phyloP scores from a whole-genome alignment of 2,113 vertebrate species.

The Emydocephalus ijimae region DNA sequence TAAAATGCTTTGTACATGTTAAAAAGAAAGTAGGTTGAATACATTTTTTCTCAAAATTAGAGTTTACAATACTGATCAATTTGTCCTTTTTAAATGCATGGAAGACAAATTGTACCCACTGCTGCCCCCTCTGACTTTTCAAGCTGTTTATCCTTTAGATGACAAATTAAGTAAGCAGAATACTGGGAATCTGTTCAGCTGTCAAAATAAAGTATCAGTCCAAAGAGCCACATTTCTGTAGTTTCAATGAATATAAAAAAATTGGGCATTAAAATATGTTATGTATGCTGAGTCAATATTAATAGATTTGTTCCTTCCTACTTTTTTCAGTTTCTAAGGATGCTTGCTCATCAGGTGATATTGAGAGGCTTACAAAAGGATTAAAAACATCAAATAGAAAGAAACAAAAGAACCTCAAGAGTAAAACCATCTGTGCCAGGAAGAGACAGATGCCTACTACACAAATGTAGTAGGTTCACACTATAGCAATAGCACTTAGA shows the following conservation, averaged over 20 bases:
- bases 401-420: neutral
- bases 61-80: constrained; percentile 23
- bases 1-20: constrained; percentile 17
- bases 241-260: neutral
- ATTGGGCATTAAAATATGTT: neutral
- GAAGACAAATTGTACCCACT: neutral
- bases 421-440: neutral
- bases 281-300: neutral
- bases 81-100: neutral
- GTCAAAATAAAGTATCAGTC: neutral
- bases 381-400: neutral
- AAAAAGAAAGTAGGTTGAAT: neutral
- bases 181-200: neutral
- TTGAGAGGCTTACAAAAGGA: neutral
- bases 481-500: too few species aligned
- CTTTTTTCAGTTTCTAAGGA: neutral
- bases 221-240: neutral
- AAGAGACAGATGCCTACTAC: neutral
- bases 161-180: constrained; percentile 12
- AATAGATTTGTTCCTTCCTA: neutral
- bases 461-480: neutral
- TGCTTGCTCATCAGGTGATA: neutral
- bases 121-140: neutral
- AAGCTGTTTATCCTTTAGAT: constrained; percentile 1
- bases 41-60: constrained; percentile 6